These are phyloP conservation scores for Proterorhinus semilunaris DNA, from an alignment of 2,113 vertebrate genomes.

Conservation along the genomic window DNA sequence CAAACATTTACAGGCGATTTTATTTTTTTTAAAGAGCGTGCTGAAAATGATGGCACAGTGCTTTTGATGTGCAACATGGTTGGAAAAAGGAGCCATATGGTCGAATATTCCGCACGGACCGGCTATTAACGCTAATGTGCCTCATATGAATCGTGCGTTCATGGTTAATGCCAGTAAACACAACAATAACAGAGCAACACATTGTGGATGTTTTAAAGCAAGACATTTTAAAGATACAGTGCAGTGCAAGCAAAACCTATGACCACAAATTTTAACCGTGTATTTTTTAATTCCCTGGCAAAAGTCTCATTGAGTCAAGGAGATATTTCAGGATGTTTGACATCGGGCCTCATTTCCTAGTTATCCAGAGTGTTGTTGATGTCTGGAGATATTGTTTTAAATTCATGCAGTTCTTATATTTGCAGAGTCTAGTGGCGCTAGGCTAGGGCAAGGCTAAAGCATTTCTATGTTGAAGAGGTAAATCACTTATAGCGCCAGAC, in stretches of 20 bases:
- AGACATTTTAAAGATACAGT: not conserved
- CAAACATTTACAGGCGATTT: slow-evolving; percentile 19
- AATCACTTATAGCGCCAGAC: too few relatives aligned
- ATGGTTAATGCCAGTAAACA: not conserved
- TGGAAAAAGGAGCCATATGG: not conserved
- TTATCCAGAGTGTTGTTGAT: too few relatives aligned
- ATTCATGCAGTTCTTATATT: too few relatives aligned
- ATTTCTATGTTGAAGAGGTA: too few relatives aligned
- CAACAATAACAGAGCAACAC: not conserved
- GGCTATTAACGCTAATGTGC: not conserved
- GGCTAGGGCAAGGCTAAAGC: too few relatives aligned
- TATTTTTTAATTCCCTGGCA: not conserved
- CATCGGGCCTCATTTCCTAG: too few relatives aligned
- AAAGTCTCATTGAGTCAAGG: not conserved
- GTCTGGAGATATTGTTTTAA: too few relatives aligned
- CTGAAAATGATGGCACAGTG: not conserved
- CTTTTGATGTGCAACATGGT: not conserved
- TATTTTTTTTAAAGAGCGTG: not conserved
- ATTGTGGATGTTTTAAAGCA: not conserved
- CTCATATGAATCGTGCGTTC: not conserved
- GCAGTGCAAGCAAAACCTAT: not conserved
- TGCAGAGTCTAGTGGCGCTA: too few relatives aligned
- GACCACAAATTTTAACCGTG: not conserved
- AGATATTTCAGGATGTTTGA: too few relatives aligned
- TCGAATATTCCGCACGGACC: not conserved